Percentiles rank a stretch among this genome's conserved stretches.
These are phyloP conservation scores for Tortrix viridana DNA, from an alignment of 2,888 invertebrate genomes.

Conservation along the genomic window DNA sequence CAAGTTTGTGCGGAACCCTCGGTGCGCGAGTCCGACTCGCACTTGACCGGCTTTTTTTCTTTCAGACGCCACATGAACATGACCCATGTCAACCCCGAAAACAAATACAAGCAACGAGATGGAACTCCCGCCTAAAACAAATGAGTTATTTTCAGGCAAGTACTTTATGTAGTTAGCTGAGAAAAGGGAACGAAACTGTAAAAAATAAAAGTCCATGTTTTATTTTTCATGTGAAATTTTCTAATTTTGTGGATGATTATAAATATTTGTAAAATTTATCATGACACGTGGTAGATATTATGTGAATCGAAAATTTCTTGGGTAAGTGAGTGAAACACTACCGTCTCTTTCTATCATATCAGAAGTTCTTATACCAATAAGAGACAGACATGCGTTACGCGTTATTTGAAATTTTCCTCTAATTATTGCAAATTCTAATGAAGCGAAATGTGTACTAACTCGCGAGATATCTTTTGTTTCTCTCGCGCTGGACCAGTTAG, in stretches of 20 bases:
- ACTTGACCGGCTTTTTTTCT: too few species aligned
- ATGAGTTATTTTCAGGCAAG: not conserved
- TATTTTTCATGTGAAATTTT: not conserved
- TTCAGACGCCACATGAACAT: conserved; percentile 72
- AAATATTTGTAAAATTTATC: too few species aligned
- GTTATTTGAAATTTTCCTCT: too few species aligned
- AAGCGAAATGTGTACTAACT: too few species aligned
- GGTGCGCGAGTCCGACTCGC: too few species aligned
- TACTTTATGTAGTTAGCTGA: not conserved
- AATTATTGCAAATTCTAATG: too few species aligned
- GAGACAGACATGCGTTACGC: conserved; percentile 5
- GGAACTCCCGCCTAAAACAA: conserved; percentile 14
- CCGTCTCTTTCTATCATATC: conserved; percentile 34
- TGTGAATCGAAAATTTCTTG: not conserved
- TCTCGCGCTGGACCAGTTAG: conserved; percentile 11
- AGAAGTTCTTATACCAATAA: conserved; percentile 14
- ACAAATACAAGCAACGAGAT: conserved; percentile 1
- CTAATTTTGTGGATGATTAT: too few species aligned
- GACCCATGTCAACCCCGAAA: conserved; percentile 52
- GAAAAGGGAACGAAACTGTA: not conserved
- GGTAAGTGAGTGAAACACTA: conserved; percentile 4
- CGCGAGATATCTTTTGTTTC: conserved; percentile 8
- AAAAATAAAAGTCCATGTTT: not conserved
- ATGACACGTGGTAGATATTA: too few species aligned
- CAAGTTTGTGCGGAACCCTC: too few species aligned